A percentile compares a stretch with the other conserved stretches of the same genome.
Conservation (phyloP, 2,888 invertebrate genomes). For the Galerucella calmariensis region DNA sequence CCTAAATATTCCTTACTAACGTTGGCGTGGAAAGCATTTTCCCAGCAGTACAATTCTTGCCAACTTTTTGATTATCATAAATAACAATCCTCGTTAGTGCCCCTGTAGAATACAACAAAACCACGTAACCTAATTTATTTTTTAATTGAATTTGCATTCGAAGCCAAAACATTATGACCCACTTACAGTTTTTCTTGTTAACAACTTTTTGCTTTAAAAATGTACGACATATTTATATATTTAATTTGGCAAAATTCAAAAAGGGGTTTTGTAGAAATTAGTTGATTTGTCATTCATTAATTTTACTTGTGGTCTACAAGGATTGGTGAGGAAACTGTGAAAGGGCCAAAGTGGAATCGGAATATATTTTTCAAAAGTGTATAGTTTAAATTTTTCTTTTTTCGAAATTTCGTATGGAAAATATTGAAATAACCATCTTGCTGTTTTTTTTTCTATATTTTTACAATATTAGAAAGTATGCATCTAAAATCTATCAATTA, state of each 20-base stretch:
- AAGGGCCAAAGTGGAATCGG: too few relatives aligned
- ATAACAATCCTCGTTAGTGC: conserved; percentile 14
- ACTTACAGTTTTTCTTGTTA: conserved; percentile 1
- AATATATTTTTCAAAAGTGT: too few relatives aligned
- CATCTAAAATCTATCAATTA: too few relatives aligned
- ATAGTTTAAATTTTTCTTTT: too few relatives aligned
- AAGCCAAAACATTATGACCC: conserved; percentile 23
- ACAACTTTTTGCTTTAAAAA: neutral
- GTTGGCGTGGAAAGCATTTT: neutral
- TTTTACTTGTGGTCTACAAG: too few relatives aligned
- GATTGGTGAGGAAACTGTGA: too few relatives aligned
- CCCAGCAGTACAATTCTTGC: conserved; percentile 22
- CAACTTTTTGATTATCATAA: conserved; percentile 31
- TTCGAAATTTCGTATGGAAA: too few relatives aligned
- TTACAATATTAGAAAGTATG: too few relatives aligned
- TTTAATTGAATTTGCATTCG: conserved; percentile 31
- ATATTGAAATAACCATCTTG: too few relatives aligned
- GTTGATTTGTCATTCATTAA: too few relatives aligned
- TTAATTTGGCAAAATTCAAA: neutral
- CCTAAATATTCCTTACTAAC: neutral
- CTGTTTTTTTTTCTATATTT: too few relatives aligned
- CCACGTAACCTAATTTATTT: conserved; percentile 26
- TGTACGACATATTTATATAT: neutral
- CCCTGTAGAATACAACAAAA: conserved; percentile 1
- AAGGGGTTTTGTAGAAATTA: too few relatives aligned